A percentile compares a stretch with the other conserved stretches of the same genome.
phyloP scores from a whole-genome alignment of 2,888 invertebrate genomes.

The Nomada hirtipes region DNA sequence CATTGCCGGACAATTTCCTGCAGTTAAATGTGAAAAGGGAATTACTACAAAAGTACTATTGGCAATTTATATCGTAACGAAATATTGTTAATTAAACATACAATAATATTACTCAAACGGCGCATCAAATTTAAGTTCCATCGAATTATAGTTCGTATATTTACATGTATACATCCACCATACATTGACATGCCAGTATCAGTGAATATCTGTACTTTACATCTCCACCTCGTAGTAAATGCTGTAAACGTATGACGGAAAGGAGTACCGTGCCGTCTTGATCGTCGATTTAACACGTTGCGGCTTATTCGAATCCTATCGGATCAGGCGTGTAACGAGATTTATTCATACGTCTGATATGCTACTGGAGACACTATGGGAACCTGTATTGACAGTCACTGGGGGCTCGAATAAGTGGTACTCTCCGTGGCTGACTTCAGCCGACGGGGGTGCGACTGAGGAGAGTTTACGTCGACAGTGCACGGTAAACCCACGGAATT shows the following conservation, averaged over 20 bases:
- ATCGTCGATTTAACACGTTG: conserved; percentile 50
- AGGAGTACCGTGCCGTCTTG: conserved; percentile 5
- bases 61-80: too few relatives aligned
- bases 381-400: conserved; percentile 74
- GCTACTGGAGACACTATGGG: conserved; percentile 59
- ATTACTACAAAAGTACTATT: too few relatives aligned
- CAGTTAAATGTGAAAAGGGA: too few relatives aligned
- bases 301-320: conserved; percentile 52
- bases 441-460: conserved; percentile 79
- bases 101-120: too few relatives aligned
- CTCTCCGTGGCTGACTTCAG: conserved; percentile 75
- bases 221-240: neutral
- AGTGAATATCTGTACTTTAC: neutral
- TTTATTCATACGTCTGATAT: conserved; percentile 67
- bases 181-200: neutral
- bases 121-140: too few relatives aligned
- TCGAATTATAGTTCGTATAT: too few relatives aligned
- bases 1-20: too few relatives aligned
- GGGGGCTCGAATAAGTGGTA: conserved; percentile 75
- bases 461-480: conserved; percentile 84
- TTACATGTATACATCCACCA: neutral
- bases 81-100: too few relatives aligned
- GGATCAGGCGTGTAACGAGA: conserved; percentile 60
- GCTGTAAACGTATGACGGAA: neutral
- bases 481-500: conserved; percentile 83